These are phyloP conservation scores for Pachydiplax longipennis DNA, from an alignment of 2,888 invertebrate genomes.

Conservation along the genomic window DNA sequence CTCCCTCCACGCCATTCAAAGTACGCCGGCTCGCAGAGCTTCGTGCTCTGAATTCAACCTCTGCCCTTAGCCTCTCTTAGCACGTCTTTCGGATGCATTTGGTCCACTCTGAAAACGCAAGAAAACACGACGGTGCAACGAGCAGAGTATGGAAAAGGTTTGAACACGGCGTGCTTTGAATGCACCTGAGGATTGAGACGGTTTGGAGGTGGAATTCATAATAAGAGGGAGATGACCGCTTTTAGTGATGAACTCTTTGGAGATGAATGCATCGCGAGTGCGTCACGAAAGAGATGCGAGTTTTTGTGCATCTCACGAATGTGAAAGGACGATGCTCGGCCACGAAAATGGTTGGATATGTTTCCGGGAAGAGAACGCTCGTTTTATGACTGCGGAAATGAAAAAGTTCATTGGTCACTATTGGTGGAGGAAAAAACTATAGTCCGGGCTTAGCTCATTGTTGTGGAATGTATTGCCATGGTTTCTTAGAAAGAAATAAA, in stretches of 20 bases:
- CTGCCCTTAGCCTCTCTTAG: background rate
- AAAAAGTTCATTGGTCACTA: no score
- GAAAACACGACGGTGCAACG: background rate
- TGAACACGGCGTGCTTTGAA: background rate
- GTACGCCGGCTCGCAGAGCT: background rate
- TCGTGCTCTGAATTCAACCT: slow-evolving; percentile 7
- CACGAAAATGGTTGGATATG: no score
- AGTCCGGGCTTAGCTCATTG: no score
- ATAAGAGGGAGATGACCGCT: background rate
- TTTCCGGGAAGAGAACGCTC: no score
- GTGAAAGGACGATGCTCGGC: no score
- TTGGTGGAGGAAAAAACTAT: no score
- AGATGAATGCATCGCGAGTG: background rate
- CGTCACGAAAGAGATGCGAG: background rate
- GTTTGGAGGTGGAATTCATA: background rate
- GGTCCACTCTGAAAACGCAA: background rate
- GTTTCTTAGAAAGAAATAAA: no score
- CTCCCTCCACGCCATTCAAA: background rate
- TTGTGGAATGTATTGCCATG: no score
- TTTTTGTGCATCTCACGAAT: background rate
- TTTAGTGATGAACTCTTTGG: background rate
- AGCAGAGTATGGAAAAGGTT: background rate
- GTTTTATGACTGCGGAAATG: no score
- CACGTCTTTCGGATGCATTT: slow-evolving; percentile 2
- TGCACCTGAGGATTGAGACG: background rate